Conservation (phyloP, 2,888 invertebrate genomes). For the Eledone cirrhosa region DNA sequence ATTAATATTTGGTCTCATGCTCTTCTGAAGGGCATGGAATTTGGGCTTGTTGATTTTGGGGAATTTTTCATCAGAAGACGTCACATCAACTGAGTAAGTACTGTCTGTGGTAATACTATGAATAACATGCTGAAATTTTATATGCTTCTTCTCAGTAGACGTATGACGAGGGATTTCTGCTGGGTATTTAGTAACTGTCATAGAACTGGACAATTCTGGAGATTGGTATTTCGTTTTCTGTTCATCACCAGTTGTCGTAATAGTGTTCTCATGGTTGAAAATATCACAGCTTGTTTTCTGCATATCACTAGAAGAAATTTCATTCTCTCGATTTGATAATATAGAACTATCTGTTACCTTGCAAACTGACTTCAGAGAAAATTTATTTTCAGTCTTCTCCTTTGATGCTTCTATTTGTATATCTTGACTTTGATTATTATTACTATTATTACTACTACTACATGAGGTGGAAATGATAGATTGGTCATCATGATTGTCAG, state of each 20-base stretch:
- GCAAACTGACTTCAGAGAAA: background rate
- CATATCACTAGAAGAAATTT: constrained; percentile 11
- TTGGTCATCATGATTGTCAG: background rate
- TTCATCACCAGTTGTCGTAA: background rate
- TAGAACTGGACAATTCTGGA: too few species aligned
- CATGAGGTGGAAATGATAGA: background rate
- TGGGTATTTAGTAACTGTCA: too few species aligned
- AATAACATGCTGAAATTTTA: background rate
- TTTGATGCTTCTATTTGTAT: background rate
- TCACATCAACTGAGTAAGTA: constrained; percentile 4
- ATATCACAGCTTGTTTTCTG: background rate
- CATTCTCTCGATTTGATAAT: background rate
- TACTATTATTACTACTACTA: too few species aligned
- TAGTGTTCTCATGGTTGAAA: background rate
- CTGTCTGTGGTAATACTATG: background rate
- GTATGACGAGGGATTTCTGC: too few species aligned
- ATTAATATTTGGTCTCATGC: too few species aligned
- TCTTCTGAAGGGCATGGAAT: background rate
- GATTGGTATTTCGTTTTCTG: too few species aligned
- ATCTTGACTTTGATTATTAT: too few species aligned
- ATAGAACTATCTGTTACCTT: background rate
- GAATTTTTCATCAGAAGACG: constrained; percentile 17
- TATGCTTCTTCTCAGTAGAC: too few species aligned
- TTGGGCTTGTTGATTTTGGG: background rate
- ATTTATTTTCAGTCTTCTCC: background rate